phyloP scores from a whole-genome alignment of 2,888 invertebrate species.

The Autographa gamma region DNA sequence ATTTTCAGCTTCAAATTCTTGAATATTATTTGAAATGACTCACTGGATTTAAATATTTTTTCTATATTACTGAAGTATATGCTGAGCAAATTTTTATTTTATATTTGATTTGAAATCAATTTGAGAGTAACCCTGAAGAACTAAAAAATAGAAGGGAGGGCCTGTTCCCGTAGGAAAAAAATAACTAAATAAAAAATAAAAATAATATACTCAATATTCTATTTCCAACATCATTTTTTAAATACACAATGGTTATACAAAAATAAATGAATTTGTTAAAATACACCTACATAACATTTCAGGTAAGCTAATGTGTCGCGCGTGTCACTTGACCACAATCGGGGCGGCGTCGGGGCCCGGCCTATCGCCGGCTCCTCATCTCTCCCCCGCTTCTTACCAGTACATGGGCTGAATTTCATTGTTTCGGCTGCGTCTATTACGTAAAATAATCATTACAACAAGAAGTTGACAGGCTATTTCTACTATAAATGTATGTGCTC shows the following conservation, averaged over 20 bases:
- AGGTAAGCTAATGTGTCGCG: conserved; percentile 96
- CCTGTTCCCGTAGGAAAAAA: neutral
- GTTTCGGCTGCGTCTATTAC: conserved; percentile 44
- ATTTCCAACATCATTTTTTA: conserved; percentile 17
- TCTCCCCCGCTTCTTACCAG: conserved; percentile 94
- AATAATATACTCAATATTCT: conserved; percentile 24
- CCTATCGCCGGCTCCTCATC: conserved; percentile 93
- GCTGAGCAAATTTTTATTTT: too few species aligned
- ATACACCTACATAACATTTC: conserved; percentile 64
- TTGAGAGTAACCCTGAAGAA: too few species aligned
- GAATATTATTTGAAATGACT: too few species aligned
- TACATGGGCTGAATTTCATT: conserved; percentile 91
- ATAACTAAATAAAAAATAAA: conserved; percentile 14
- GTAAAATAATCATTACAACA: conserved; percentile 45
- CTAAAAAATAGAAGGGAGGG: too few species aligned
- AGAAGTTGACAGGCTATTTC: conserved; percentile 40
- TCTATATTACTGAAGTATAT: too few species aligned
- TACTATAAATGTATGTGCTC: conserved; percentile 52
- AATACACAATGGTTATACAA: conserved; percentile 22
- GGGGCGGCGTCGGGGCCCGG: conserved; percentile 91
- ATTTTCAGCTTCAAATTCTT: too few species aligned
- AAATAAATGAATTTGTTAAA: conserved; percentile 23
- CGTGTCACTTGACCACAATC: conserved; percentile 96
- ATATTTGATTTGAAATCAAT: too few species aligned
- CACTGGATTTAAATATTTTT: too few species aligned